These are phyloP conservation scores for Gasteruption jaculator DNA, from an alignment of 2,888 invertebrate species.

Conservation along the genomic window DNA sequence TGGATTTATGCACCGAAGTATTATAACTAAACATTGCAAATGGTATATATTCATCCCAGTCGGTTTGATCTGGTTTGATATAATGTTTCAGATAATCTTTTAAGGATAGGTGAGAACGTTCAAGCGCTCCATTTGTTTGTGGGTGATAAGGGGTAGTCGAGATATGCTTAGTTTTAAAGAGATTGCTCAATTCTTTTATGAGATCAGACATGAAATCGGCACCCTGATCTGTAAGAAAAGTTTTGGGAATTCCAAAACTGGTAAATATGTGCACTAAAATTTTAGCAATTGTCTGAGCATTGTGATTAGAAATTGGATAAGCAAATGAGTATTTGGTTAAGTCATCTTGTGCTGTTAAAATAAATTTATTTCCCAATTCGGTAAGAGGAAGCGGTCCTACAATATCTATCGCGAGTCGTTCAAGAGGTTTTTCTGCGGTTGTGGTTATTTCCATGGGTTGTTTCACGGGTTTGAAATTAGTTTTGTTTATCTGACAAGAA, in stretches of 20 bases:
- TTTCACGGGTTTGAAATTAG: slow-evolving; percentile 17
- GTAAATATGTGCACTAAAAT: slow-evolving; percentile 9
- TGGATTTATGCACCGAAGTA: slow-evolving; percentile 30
- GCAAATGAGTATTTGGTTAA: slow-evolving; percentile 8
- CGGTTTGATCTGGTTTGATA: slow-evolving; percentile 18
- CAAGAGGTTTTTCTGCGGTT: slow-evolving; percentile 9
- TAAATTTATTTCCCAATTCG: slow-evolving; percentile 6
- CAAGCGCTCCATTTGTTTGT: slow-evolving; percentile 15
- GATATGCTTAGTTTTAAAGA: slow-evolving; percentile 12
- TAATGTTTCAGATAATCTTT: slow-evolving; percentile 23
- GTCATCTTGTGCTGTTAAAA: slow-evolving; percentile 4
- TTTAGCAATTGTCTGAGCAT: slow-evolving; percentile 15
- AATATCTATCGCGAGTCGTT: slow-evolving; percentile 16
- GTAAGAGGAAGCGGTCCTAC: slow-evolving; percentile 14
- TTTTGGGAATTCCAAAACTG: slow-evolving; percentile 20
- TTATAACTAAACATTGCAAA: slow-evolving; percentile 26
- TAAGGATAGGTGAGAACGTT: slow-evolving; percentile 23
- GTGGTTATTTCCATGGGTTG: slow-evolving; percentile 13
- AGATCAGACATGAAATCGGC: slow-evolving; percentile 17
- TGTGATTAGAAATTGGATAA: slow-evolving; percentile 14
- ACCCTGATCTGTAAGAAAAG: slow-evolving; percentile 19
- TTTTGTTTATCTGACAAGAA: slow-evolving; percentile 25
- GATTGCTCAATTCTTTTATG: slow-evolving; percentile 9
- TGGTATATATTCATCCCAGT: slow-evolving; percentile 28
- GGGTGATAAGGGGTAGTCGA: slow-evolving; percentile 22